Evolutionary conservation across 2,113 vertebrate genomes (phyloP).

Genomic region (Himantopus leucocephalus): DNA sequence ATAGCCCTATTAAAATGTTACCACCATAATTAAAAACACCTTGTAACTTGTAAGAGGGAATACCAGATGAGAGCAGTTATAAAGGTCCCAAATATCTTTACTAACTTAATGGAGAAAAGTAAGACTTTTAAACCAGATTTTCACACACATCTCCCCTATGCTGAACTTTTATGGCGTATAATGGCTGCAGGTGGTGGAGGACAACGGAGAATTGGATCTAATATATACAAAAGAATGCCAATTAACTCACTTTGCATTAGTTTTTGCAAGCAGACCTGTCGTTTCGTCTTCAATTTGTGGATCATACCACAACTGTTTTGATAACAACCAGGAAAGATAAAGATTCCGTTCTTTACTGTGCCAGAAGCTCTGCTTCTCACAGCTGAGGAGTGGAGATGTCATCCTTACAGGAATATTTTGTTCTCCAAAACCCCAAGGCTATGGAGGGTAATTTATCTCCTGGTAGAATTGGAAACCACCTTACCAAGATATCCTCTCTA

Average conservation of each 20-base stretch:
- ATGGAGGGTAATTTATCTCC: not conserved
- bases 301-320: not conserved
- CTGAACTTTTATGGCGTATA: not conserved
- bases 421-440: not conserved
- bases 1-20: conserved; percentile 26
- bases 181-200: not conserved
- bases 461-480: not conserved
- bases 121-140: not conserved
- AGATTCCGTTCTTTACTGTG: not conserved
- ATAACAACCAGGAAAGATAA: not conserved
- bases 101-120: not conserved
- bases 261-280: not conserved
- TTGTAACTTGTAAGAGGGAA: not conserved
- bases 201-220: not conserved
- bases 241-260: not conserved
- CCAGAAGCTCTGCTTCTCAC: conserved; percentile 10
- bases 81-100: not conserved
- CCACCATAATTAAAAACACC: not conserved
- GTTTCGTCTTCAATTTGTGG: not conserved
- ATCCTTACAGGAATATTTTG: not conserved
- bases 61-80: not conserved
- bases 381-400: not conserved
- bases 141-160: not conserved
- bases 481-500: not conserved
- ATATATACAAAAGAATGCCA: not conserved